These are phyloP conservation scores for Mamestra configurata DNA, from an alignment of 1,140 invertebrate species.

Conservation along the genomic window DNA sequence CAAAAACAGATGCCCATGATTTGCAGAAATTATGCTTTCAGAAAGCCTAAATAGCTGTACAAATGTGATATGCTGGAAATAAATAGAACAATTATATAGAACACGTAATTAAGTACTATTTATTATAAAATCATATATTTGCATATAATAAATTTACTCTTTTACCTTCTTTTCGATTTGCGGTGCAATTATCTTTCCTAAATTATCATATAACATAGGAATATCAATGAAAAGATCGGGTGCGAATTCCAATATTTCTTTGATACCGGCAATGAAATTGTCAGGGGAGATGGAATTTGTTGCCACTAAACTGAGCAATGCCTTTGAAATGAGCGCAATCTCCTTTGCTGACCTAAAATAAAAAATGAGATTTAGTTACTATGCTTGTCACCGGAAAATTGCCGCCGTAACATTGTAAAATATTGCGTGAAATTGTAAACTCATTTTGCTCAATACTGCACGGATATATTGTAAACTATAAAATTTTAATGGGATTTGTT, in stretches of 20 bases:
- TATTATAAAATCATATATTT: background rate
- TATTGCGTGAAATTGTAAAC: too few species aligned
- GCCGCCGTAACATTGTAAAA: too few species aligned
- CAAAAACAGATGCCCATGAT: conserved; percentile 86
- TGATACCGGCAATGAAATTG: conserved; percentile 74
- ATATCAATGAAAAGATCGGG: conserved; percentile 82
- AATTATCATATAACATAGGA: conserved; percentile 81
- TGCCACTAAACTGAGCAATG: conserved; percentile 69
- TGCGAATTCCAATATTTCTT: conserved; percentile 75
- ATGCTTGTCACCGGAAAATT: too few species aligned
- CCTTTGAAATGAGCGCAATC: conserved; percentile 67
- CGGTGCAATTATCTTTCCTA: conserved; percentile 77
- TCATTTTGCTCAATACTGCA: too few species aligned
- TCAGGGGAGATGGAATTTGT: conserved; percentile 71
- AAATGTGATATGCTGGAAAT: conserved; percentile 80
- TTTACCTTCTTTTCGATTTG: conserved; percentile 81
- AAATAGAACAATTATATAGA: conserved; percentile 39
- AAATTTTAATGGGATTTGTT: too few species aligned
- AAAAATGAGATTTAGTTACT: conserved; percentile 8
- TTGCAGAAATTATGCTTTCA: conserved; percentile 70
- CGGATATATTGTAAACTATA: too few species aligned
- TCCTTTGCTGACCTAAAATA: conserved; percentile 74
- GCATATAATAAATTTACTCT: background rate
- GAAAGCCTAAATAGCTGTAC: conserved; percentile 70
- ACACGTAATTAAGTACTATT: background rate